These are phyloP conservation scores for Tragelaphus imberbis DNA, from an alignment of 2,113 vertebrate species.

Conservation along the genomic window DNA sequence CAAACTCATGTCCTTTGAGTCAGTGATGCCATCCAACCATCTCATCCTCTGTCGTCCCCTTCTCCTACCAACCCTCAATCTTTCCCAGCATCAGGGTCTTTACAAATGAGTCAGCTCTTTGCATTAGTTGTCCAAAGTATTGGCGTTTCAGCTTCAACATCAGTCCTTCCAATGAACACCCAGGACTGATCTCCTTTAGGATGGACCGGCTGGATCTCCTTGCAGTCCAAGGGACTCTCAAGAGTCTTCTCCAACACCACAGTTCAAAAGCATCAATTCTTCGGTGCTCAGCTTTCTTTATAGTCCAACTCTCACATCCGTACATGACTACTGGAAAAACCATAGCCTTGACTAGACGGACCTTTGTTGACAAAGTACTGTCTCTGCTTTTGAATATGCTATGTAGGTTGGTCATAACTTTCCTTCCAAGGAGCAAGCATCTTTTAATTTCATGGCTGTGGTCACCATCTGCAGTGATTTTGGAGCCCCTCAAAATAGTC, in stretches of 20 bases:
- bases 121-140: neutral
- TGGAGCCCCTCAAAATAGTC: neutral
- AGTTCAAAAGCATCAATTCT: neutral
- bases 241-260: neutral
- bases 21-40: neutral
- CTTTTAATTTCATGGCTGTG: neutral
- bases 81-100: neutral
- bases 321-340: neutral
- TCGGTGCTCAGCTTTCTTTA: neutral
- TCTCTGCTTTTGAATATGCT: neutral
- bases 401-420: neutral
- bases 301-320: neutral
- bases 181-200: neutral
- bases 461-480: neutral
- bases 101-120: neutral
- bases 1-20: neutral
- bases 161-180: neutral
- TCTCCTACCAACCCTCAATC: neutral
- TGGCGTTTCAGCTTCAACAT: neutral
- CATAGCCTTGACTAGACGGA: accelerated
- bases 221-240: neutral
- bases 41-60: neutral
- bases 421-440: neutral
- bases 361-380: neutral
- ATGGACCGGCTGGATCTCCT: neutral